These are phyloP conservation scores for Rhyacophila brunnea DNA, from an alignment of 1,140 invertebrate species.

Conservation along the genomic window DNA sequence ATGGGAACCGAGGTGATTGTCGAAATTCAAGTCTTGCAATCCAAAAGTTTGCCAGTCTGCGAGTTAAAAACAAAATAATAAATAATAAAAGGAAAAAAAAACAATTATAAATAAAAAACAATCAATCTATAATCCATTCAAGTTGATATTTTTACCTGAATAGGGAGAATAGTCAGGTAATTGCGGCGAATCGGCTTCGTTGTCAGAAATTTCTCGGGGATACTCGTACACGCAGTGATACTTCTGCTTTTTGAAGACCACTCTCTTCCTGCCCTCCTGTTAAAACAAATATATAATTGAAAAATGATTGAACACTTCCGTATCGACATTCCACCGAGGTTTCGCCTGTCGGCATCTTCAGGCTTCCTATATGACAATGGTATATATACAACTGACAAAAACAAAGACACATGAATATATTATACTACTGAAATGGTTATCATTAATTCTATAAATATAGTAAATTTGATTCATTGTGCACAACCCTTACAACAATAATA, in stretches of 20 bases:
- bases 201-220: slow-evolving; percentile 62
- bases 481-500: too few relatives aligned
- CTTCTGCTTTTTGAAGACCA: slow-evolving; percentile 79
- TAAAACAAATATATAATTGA: not conserved
- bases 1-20: not conserved
- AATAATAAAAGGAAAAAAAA: not conserved
- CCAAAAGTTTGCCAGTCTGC: slow-evolving; percentile 5
- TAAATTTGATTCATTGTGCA: too few relatives aligned
- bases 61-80: not conserved
- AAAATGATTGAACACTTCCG: too few relatives aligned
- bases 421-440: too few relatives aligned
- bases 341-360: too few relatives aligned
- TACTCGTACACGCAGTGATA: slow-evolving; percentile 82
- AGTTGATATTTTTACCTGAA: slow-evolving; percentile 41
- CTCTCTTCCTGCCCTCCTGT: slow-evolving; percentile 56
- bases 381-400: too few relatives aligned
- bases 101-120: too few relatives aligned
- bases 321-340: too few relatives aligned
- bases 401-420: too few relatives aligned
- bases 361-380: too few relatives aligned
- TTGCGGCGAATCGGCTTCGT: slow-evolving; percentile 42
- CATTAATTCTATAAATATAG: too few relatives aligned
- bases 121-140: too few relatives aligned
- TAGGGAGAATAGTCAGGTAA: slow-evolving; percentile 50
- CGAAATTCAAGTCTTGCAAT: not conserved